Evolutionary conservation across 2,113 vertebrate genomes (phyloP).

Genomic region (Regulus satrapa): DNA sequence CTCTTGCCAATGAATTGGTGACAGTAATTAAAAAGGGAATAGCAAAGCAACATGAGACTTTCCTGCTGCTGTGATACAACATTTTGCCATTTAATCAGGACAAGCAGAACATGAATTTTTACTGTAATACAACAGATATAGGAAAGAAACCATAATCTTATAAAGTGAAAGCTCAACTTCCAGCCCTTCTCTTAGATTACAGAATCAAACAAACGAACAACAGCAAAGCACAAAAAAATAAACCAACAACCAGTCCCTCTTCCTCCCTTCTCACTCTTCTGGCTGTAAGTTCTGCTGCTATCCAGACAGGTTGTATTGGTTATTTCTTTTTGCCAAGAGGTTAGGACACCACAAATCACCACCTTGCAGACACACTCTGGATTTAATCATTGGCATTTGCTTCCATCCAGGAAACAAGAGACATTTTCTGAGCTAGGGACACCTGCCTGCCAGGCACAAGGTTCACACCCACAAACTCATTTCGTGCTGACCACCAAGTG

Average conservation of each 20-base stretch:
- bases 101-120: neutral
- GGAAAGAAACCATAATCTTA: neutral
- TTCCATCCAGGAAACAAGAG: neutral
- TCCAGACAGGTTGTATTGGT: neutral
- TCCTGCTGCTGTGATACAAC: neutral
- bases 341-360: neutral
- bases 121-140: neutral
- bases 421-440: neutral
- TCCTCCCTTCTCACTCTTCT: neutral
- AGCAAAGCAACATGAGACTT: neutral
- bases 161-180: neutral
- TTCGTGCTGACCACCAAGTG: neutral
- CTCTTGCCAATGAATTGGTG: conserved; percentile 15
- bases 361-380: neutral
- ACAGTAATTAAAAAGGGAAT: conserved; percentile 39
- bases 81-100: neutral
- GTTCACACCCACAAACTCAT: neutral
- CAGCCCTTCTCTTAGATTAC: neutral
- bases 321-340: neutral
- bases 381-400: neutral
- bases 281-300: neutral
- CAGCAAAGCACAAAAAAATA: neutral
- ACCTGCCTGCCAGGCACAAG: neutral
- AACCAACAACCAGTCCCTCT: neutral
- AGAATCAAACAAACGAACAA: neutral